These are phyloP conservation scores for Hydractinia echinata DNA, from an alignment of 30 jellyfish, hydroid and myxozoan genomes.

Conservation along the genomic window DNA sequence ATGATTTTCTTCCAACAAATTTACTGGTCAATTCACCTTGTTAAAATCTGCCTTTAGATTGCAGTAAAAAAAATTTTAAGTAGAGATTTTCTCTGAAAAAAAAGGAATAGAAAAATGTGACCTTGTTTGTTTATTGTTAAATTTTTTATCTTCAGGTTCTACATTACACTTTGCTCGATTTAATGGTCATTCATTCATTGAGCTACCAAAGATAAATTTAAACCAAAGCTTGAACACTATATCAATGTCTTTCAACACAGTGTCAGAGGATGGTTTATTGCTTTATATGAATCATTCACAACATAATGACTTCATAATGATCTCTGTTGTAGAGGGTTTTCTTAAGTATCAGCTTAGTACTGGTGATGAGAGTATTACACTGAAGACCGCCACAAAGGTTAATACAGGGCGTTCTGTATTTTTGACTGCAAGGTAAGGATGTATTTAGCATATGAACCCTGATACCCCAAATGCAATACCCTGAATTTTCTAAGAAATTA, in stretches of 20 bases:
- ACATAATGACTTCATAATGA: constrained; percentile 46
- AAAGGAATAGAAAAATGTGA: too few species aligned
- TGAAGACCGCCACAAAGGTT: constrained; percentile 30
- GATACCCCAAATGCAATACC: neutral
- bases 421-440: constrained; percentile 33
- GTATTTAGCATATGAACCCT: neutral
- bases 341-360: constrained; percentile 59
- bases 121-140: neutral
- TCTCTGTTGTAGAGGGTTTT: constrained; percentile 47
- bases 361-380: constrained; percentile 51
- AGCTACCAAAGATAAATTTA: constrained; percentile 37
- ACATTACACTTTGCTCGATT: constrained; percentile 66
- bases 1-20: too few species aligned
- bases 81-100: too few species aligned
- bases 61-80: too few species aligned
- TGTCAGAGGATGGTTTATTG: constrained; percentile 44
- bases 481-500: neutral
- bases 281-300: constrained; percentile 66
- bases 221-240: constrained; percentile 47
- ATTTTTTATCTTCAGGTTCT: constrained; percentile 22
- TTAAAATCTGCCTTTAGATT: too few species aligned
- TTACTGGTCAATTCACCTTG: too few species aligned
- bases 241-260: constrained; percentile 63
- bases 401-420: constrained; percentile 48
- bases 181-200: constrained; percentile 72